Base-by-base conservation (phyloP, 2,888 invertebrate species). In the Vanessa cardui region DNA sequence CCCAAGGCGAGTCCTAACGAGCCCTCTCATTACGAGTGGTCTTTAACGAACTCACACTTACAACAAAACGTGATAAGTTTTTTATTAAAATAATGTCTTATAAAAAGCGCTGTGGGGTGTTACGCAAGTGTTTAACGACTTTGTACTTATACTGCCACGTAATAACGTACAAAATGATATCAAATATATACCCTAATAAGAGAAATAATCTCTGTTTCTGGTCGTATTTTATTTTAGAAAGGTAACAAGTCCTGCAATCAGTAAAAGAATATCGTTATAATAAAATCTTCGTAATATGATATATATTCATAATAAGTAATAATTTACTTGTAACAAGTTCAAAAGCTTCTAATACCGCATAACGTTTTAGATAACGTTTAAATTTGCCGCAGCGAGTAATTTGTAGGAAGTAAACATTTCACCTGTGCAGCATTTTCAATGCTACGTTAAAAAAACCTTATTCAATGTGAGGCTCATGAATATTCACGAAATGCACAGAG, bases 11-110 rank as follows among this genome's bases (percentile, higher is more conserved):
- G 63, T 58, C 66, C 66, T 66, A 66, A 68, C 68, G 68, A 71
- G 65, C 52, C 66, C 62, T 62, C 71, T 68, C 65, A 63, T 71
- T 71, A 71, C 59, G 62, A 58, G 52, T 64, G 56, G 58, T 66
- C 65, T 61, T 66, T 66, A 66, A 66, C 60, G 65, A 66, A 59
- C 54, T 66, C 39, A 56, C 60, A 66, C 46, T 47, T 50, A 45
- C 60, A 33, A 66, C 58, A 33, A 54, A 66, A 54, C 52, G 54
- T 62, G 58, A 50, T 61, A 61, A 70, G 47, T 16, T 50, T 59
- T 60, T 44, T 61, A 58, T 62, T 66, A 46, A 61, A 66, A 60
- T 66, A 61, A 50, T 50, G 50, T 50, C 20, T 50, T 20, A 39
- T 39, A 39, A 21, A 52, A 52, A 15, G 16, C 52, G 2, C 26